Base-by-base conservation (phyloP, 1,140 invertebrate genomes). In the Diorhabda carinulata region DNA sequence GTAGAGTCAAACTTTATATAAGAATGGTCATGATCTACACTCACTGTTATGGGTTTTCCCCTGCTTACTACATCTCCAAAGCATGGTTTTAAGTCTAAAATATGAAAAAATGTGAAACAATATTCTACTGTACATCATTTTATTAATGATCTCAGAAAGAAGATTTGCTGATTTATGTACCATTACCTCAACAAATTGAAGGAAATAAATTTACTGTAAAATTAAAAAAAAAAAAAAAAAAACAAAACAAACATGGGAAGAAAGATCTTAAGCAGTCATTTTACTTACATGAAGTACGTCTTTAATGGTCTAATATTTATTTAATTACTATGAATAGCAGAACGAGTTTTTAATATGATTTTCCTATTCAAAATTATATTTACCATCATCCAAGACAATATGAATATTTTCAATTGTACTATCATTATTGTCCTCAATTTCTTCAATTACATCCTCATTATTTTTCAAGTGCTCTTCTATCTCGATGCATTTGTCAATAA, bases 401-500 rank as follows among this genome's bases (percentile, higher is more conserved):
- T 63, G 61, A 63, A 63, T 63, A 63, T 63, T 63, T 42, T 63
- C 61, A 41, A 63, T 43, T 3, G 45, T 63, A 43, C 45, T 43
- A 63, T 43, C 25, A 45, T 63, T 42, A 10, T 25, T 25, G 25
- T 45, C 61, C 10, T 43, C 40, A 40, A 43, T 43, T 5, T 41
- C 42, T 8, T 64, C 45, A 45, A n/a, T n/a, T n/a, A 44, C 3
- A 43, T 10, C 2, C 56, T 42, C 44, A 64, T 64, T 7, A 45
- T 64, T 47, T 7, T 56, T 52, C 7, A 52, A 44, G 5, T 64
- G 43, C 5, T 64, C 45, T 56, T 64, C 65, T n/a, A 67, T 43
- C 10, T 67, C 65, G 7, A 67, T 41, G 47, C 65, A 67, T 47
- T 60, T 67, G 7, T 60, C 9, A 45, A 67, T 44, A n/a, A 67